Evolutionary conservation across 2,888 invertebrate genomes (phyloP), one percentile per base, ranked within the genome.

Genomic region (Altica lythri): DNA sequence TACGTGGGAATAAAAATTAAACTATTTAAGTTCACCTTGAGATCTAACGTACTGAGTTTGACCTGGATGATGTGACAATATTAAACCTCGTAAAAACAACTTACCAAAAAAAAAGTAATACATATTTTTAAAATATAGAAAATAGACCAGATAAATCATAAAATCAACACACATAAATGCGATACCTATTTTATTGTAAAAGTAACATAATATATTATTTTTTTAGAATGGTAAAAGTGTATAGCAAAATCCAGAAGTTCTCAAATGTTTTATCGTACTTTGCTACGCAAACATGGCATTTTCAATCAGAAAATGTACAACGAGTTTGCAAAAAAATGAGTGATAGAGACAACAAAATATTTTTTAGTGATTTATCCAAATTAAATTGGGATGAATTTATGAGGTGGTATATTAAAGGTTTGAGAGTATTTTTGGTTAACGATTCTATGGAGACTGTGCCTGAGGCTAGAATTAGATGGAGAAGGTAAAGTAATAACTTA

Each of bases 301-400:
- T 90, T 72, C 78, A 81, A 42, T 86, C 86, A 48, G 71, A 78
- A 27, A 85, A 87, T 64, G 83, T 86, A 0, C 71, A 79, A 17
- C 72, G 73, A 2, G 76, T 90, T 6, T 83, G 84, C 80, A 70
- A 71, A 4, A 74, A 73, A 17, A 73, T 85, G 68, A 73, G 76
- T 10, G 67, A 72, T 1, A 74, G 74, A 54, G 85, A 83, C 63
- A 72, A 74, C 61, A 68, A 79, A 74, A 62, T 88, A 44, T 95
- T 89, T 73, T 84, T 85, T 40, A 92, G 92, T 75, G 86, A 88
- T 69, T 84, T 94, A 76, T 75, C 77, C 1, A 75, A 82, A 18
- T 75, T 95, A n/a, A 78, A 88, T 66, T 95, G 95, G 95, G 74
- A 80, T 3, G 76, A 80, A 8, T 92, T 87, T 68, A 85, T 90